These are phyloP conservation scores for Erpobdella octoculata DNA, from an alignment of 2,888 invertebrate species.

Conservation along the genomic window DNA sequence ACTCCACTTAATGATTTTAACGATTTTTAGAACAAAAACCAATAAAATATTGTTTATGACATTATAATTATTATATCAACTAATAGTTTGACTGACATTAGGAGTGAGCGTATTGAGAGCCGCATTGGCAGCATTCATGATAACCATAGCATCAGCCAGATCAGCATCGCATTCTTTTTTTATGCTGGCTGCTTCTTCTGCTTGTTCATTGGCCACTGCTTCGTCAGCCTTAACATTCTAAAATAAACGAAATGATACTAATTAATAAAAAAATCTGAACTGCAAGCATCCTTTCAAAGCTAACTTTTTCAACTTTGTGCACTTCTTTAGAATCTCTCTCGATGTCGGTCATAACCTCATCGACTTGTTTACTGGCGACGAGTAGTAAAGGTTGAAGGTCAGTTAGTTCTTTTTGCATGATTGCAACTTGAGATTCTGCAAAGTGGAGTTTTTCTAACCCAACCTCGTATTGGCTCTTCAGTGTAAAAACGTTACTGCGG, in stretches of 20 bases:
- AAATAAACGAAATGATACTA: not conserved
- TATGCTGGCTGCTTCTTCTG: constrained; percentile 51
- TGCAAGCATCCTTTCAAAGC: not conserved
- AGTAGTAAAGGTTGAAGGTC: constrained; percentile 79
- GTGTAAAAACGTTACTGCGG: constrained; percentile 50
- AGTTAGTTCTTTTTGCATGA: constrained; percentile 82
- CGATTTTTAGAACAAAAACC: too few relatives aligned
- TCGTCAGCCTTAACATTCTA: constrained; percentile 83
- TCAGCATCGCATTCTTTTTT: constrained; percentile 54
- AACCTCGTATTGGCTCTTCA: constrained; percentile 51
- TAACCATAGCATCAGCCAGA: constrained; percentile 52
- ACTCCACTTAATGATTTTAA: too few relatives aligned
- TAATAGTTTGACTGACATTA: constrained; percentile 37
- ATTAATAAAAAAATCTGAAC: not conserved
- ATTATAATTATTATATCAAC: not conserved
- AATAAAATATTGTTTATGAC: too few relatives aligned
- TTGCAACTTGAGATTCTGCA: constrained; percentile 80
- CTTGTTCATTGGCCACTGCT: constrained; percentile 68
- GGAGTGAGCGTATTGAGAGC: constrained; percentile 53
- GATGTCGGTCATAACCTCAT: constrained; percentile 88
- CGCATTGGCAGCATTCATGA: constrained; percentile 51
- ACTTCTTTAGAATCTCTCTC: constrained; percentile 73
- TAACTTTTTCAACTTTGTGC: constrained; percentile 55
- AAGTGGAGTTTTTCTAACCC: constrained; percentile 83
- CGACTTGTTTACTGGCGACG: constrained; percentile 75